A percentile compares a stretch with the other conserved stretches of the same genome.
Conservation (phyloP, 1,140 invertebrate species). For the Heliconius melpomene region DNA sequence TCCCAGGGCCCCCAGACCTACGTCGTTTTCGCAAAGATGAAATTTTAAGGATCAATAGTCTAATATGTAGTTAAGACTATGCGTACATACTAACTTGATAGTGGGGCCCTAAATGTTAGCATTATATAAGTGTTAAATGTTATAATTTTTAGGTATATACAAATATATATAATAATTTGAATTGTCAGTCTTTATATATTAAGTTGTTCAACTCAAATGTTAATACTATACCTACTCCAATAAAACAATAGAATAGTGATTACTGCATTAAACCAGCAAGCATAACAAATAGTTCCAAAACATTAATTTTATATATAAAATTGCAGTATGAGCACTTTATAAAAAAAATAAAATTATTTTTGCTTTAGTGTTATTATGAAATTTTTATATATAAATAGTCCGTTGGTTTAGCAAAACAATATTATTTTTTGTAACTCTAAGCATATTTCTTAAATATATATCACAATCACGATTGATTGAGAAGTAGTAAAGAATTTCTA, state of each 20-base stretch:
- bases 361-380: conserved; percentile 6
- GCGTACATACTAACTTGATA: no score
- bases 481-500: no score
- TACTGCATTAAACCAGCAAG: conserved; percentile 23
- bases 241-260: conserved; percentile 22
- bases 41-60: no score
- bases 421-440: no score
- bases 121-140: no score
- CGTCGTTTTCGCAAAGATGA: no score
- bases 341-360: conserved; percentile 18
- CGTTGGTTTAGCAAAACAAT: background rate
- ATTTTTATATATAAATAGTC: background rate
- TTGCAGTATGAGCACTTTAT: conserved; percentile 18
- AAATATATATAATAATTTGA: background rate
- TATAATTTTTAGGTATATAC: background rate
- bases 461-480: no score
- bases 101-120: no score
- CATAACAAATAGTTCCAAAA: conserved; percentile 31
- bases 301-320: conserved; percentile 27
- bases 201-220: background rate
- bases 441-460: no score
- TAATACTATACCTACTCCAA: conserved; percentile 9
- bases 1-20: no score
- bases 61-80: no score
- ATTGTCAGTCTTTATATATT: background rate